These are phyloP conservation scores for Polydrusus cervinus DNA, from an alignment of 2,888 invertebrate genomes.

Conservation along the genomic window DNA sequence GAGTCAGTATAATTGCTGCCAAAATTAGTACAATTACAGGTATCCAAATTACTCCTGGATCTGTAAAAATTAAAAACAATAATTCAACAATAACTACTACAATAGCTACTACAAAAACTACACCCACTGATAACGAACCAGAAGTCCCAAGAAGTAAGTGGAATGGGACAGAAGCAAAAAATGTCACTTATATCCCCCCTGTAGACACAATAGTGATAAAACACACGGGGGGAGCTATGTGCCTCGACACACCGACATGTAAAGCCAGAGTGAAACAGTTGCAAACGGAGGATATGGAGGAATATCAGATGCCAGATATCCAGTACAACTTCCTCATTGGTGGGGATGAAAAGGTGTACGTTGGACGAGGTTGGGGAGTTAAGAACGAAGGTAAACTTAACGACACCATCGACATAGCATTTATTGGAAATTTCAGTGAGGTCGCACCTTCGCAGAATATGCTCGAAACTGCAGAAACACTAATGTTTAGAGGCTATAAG, in stretches of 20 bases:
- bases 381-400: slow-evolving; percentile 67
- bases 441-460: slow-evolving; percentile 30
- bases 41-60: neutral
- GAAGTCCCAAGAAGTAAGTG: slow-evolving; percentile 66
- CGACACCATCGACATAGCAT: slow-evolving; percentile 50
- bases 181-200: slow-evolving; percentile 69
- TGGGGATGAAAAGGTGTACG: slow-evolving; percentile 74
- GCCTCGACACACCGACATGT: slow-evolving; percentile 69
- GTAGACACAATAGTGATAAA: slow-evolving; percentile 72
- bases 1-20: neutral
- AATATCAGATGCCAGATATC: slow-evolving; percentile 71
- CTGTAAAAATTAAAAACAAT: neutral
- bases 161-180: slow-evolving; percentile 76
- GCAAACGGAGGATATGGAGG: slow-evolving; percentile 71
- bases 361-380: slow-evolving; percentile 74
- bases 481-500: too few relatives aligned
- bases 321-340: slow-evolving; percentile 73
- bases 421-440: slow-evolving; percentile 55
- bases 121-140: neutral
- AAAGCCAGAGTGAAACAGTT: slow-evolving; percentile 67
- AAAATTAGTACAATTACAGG: neutral
- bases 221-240: slow-evolving; percentile 72
- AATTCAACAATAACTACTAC: too few relatives aligned
- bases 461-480: neutral
- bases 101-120: neutral